Base-by-base conservation (phyloP, 2,888 invertebrate genomes). In the Cosmia trapezina region DNA sequence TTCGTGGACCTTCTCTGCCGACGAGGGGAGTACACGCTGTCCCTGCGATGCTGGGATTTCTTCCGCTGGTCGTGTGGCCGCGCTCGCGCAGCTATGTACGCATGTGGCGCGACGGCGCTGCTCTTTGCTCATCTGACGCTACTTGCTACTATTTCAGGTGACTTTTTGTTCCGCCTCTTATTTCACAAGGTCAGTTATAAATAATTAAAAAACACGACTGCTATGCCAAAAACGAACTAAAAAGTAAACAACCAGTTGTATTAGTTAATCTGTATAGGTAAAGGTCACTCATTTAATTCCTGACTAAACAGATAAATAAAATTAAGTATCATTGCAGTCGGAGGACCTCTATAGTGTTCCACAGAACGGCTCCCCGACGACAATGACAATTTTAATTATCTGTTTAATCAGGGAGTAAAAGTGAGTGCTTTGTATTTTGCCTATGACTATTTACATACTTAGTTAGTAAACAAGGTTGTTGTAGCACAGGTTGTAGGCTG, bases 31-130 rank as follows among this genome's bases (percentile, higher is more conserved):
- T 96, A 96, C 86, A 93, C 96, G 0, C 78, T 95, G 66, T 89
- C 93, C 2, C 87, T 96, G 22, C 90, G 96, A 1, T 96, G 96
- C 77, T 96, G 96, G 96, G 96, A 96, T 88, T 95, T 95, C 89
- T 86, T 90, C 84, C 88, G 96, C 6, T 96, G 96, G 96, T 95
- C 95, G 8, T 96, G 96, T 66, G 96, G 96, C 0, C 86, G 96
- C 8, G 95, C 95, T 0, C 87, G 96, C 2, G 96, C 96, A 2
- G 96, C 96, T 0, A 91, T 95, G 83, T 96, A 96, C 83, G 96
- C 96, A 0, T 96, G 96, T 73, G 94, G 88, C 0, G 96, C 96
- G 0, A 96, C 96, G 0, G 95, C 96, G 2, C 86, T 96, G 54
- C 88, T 96, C 43, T 95, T 96, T 73, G 93, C 95, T n/a, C 93